Conservation (phyloP, 2,113 vertebrate genomes). For the Toxostoma redivivum region DNA sequence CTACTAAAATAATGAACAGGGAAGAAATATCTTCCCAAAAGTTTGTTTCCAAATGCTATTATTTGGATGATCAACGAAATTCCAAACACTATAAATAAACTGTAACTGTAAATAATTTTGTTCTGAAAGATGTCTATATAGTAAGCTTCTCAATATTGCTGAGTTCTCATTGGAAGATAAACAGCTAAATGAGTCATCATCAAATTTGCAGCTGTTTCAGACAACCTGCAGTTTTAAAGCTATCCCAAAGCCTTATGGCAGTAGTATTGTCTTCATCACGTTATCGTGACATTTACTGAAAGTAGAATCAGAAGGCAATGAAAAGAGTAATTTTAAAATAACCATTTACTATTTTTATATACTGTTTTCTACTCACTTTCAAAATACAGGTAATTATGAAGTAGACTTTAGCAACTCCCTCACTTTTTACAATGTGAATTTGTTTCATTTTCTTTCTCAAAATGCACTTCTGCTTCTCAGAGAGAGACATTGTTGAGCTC, state of each 20-base stretch:
- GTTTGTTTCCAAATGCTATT: not conserved
- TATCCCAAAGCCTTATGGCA: not conserved
- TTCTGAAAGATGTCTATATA: not conserved
- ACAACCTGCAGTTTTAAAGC: not conserved
- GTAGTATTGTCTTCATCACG: not conserved
- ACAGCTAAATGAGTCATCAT: not conserved
- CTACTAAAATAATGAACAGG: not conserved
- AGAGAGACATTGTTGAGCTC: not conserved
- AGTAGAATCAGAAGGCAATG: not conserved
- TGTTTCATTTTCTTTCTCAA: not conserved
- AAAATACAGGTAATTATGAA: not conserved
- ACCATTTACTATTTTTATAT: not conserved
- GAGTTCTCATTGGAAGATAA: not conserved
- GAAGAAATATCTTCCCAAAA: not conserved
- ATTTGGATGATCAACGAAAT: not conserved
- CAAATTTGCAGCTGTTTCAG: not conserved
- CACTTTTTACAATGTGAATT: not conserved
- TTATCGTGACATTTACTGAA: not conserved
- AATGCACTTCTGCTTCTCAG: not conserved
- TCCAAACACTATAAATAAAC: not conserved
- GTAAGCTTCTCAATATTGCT: not conserved
- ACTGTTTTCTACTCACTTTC: not conserved
- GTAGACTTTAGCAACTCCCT: not conserved
- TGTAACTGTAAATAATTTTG: not conserved
- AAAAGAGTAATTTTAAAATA: not conserved